Percentiles rank a stretch among this genome's conserved stretches.
These are phyloP conservation scores for Regulus satrapa DNA, from an alignment of 2,113 vertebrate species.

Conservation along the genomic window DNA sequence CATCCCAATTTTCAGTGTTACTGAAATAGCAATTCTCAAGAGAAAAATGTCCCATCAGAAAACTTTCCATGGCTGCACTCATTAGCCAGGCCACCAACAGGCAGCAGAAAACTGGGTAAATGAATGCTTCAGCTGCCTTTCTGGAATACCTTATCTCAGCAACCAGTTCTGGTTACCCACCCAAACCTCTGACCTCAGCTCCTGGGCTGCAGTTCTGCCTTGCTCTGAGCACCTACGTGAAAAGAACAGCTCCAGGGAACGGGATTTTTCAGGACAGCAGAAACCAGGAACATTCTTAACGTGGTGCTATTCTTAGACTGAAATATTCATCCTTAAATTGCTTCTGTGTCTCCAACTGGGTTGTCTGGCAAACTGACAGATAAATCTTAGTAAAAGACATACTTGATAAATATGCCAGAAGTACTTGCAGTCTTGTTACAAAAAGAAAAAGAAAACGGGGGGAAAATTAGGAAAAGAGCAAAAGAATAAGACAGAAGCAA, in stretches of 20 bases:
- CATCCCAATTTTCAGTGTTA: background rate
- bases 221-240: background rate
- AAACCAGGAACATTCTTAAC: background rate
- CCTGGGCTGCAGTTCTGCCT: background rate
- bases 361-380: slow-evolving; percentile 20
- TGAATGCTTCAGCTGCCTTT: background rate
- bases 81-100: background rate
- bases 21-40: background rate
- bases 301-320: background rate
- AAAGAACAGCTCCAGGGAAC: background rate
- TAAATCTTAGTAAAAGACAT: background rate
- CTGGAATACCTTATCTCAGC: background rate
- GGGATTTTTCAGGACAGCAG: background rate
- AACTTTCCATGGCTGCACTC: background rate
- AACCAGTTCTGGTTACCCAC: background rate
- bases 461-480: background rate
- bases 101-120: background rate
- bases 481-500: background rate
- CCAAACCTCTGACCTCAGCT: background rate
- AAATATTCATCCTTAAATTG: slow-evolving; percentile 12
- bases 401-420: slow-evolving; percentile 1
- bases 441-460: background rate
- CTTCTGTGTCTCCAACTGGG: background rate
- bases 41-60: background rate
- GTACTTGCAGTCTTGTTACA: background rate